Base-by-base conservation (phyloP, 1,140 invertebrate genomes). In the Drosophila sp. region DNA sequence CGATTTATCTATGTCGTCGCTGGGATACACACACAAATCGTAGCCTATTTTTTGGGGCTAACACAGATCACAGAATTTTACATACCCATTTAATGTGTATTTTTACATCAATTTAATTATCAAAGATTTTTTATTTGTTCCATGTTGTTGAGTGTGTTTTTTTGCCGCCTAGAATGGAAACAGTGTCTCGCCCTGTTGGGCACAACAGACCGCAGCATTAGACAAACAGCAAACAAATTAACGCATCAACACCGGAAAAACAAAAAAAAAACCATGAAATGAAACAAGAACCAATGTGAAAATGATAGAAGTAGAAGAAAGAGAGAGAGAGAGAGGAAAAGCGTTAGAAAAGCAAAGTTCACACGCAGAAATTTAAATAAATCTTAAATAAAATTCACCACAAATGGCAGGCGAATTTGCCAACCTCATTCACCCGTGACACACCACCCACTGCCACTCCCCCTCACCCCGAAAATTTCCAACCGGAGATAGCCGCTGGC, bases 351-450 rank as follows among this genome's bases (percentile, higher is more conserved):
- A 62, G 57, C 32, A 33, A 30, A 44, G 29, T 32, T 40, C 30
- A 40, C 33, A 66, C 70, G 32, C 17, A 61, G 35, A 57, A 84
- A 84, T 84, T 84, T 84, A 84, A 84, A 84, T 84, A 84, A 84
- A 84, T 85, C 77, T 85, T 74, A 73, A 84, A 84, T 84, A 70
- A 84, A 84, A 84, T 76, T 84, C 81, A 80, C 69, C 69, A 76
- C 76, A 84, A 84, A 85, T 80, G 82, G 81, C 66, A 77, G 72
- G 81, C 81, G 80, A 84, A 84, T 84, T 84, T 85, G 56, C 60
- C 66, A 44, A 44, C 29, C 41, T 32, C 60, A 41, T 47, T 27
- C 27, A 41, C 41, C 27, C 25, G 11, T 8, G 27, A 27, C 23
- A 50, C 44, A n/a, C 40, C 40, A 4, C n/a, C n/a, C 10, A 10